Evolutionary conservation across 2,888 invertebrate species (phyloP), one percentile per base, ranked within the genome.

Genomic region (Lymantria dispar): DNA sequence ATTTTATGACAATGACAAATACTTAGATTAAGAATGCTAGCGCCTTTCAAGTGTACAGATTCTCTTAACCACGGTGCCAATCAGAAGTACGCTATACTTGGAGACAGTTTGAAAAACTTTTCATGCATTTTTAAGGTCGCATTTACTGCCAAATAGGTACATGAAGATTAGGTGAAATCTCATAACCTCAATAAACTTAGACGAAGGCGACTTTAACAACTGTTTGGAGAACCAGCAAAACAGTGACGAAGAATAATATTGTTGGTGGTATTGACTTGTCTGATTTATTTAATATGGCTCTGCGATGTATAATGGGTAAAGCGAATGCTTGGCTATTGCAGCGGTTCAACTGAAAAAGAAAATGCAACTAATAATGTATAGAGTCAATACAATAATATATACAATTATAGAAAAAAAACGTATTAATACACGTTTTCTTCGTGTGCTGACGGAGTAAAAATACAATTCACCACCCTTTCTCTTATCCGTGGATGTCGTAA

Each of bases 301-400:
- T 68, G 14, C 77, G 74, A 1, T 74, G 62, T 11, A 76, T 59
- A 9, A 74, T 47, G 0, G 90, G 90, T 73, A 85, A 68, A 9
- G 83, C 74, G 33, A 83, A 82, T 0, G 87, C 77, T 68, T 87
- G 86, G 54, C 81, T 86, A 58, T 91, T 91, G 70, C 91, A 91
- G 11, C 85, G 83, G 55, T 86, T 85, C 14, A 78, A 50, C 89
- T 89, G 75, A 0, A 76, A 50, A 33, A 10, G 8, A 22, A 22
- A 22, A 22, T 22, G 5, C 5, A 22, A 3, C 22, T 3, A 22
- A 2, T 22, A 22, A 22, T 3, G 5, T 5, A 22, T 22, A 22
- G 5, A 3, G 5, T 2, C 5, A 22, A 22, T 22, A 2, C 22
- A 22, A n/a, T n/a, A n/a, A n/a, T n/a, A n/a, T n/a, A n/a, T n/a